Evolutionary conservation across 2,888 invertebrate genomes (phyloP).

Genomic region (Phytoseiulus persimilis): DNA sequence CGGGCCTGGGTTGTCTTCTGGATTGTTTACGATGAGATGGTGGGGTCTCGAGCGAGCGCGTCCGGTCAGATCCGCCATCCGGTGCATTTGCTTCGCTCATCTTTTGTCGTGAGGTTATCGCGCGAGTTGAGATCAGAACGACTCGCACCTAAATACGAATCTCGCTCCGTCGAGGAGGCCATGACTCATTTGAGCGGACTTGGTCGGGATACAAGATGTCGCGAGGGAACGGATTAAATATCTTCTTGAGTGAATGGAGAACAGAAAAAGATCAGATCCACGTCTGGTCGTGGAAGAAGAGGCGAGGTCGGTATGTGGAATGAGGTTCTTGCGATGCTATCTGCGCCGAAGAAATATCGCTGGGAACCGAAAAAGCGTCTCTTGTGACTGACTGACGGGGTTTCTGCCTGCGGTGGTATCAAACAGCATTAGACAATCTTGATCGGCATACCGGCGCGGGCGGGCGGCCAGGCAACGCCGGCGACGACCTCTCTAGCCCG

Average conservation of each 20-base stretch:
- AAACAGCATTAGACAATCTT: background rate
- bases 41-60: background rate
- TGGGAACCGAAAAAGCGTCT: slow-evolving; percentile 5
- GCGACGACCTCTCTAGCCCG: background rate
- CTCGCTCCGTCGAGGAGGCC: background rate
- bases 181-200: background rate
- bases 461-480: background rate
- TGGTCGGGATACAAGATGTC: background rate
- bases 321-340: background rate
- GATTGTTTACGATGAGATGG: background rate
- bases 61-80: background rate
- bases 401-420: background rate
- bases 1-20: background rate
- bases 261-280: background rate
- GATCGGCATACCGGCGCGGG: background rate
- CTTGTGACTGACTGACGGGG: background rate
- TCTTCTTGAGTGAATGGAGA: background rate
- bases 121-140: background rate
- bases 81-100: background rate
- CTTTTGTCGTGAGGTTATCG: background rate
- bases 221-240: background rate
- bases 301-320: slow-evolving; percentile 5
- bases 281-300: background rate
- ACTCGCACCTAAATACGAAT: background rate
- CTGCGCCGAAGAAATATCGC: background rate